Conservation (phyloP, 2,888 invertebrate genomes). For the Cartodere bifasciata region DNA sequence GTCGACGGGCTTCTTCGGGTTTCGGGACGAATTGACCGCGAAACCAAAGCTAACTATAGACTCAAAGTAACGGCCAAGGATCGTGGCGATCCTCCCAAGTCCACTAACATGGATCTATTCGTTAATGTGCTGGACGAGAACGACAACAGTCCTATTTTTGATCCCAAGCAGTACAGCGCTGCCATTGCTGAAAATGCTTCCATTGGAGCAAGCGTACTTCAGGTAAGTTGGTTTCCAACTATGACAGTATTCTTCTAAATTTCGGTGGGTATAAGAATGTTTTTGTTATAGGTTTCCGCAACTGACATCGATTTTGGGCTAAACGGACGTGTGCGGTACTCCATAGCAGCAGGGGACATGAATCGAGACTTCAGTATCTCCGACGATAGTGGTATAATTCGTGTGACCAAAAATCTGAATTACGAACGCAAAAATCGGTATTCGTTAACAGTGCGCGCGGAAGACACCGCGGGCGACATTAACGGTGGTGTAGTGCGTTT, state of each 20-base stretch:
- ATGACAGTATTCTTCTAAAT: background rate
- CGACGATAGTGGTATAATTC: constrained; percentile 81
- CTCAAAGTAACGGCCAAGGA: constrained; percentile 74
- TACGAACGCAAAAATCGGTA: constrained; percentile 83
- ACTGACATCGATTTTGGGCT: constrained; percentile 79
- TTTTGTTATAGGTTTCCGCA: constrained; percentile 60
- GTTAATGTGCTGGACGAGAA: constrained; percentile 77
- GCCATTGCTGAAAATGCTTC: constrained; percentile 88
- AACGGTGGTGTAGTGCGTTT: constrained; percentile 34
- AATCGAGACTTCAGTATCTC: constrained; percentile 86
- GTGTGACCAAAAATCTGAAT: constrained; percentile 86
- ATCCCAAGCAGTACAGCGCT: constrained; percentile 80
- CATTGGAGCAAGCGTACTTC: constrained; percentile 80
- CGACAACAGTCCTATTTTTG: constrained; percentile 81
- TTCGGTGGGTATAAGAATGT: background rate
- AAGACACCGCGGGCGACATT: constrained; percentile 71
- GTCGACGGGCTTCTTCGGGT: constrained; percentile 81
- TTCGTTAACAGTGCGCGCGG: constrained; percentile 70
- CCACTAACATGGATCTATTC: constrained; percentile 53
- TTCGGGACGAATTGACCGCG: constrained; percentile 76
- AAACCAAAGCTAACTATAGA: constrained; percentile 60
- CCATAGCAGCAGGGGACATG: constrained; percentile 77
- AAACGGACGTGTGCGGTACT: constrained; percentile 86
- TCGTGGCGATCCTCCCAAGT: constrained; percentile 70
- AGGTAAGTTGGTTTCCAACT: constrained; percentile 38